Base-by-base conservation (phyloP, 2,113 vertebrate species). In the Petroica traversi region DNA sequence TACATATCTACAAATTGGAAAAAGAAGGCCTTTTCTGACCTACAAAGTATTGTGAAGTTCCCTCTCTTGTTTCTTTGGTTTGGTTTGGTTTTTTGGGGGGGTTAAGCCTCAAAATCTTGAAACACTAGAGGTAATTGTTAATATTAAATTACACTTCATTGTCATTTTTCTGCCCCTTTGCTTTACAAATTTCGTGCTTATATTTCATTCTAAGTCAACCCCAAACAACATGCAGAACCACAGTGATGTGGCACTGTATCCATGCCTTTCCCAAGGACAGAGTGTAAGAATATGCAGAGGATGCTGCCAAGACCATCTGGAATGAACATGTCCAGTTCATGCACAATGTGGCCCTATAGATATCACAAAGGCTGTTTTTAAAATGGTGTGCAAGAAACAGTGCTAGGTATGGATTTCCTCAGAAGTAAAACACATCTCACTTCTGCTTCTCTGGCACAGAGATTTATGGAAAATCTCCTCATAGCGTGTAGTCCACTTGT, bases 281-380 rank as follows among this genome's bases (percentile, higher is more conserved):
- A 29, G 8, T 26, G 40, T 3, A 52, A 62, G 52, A 72, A 72
- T 8, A 46, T 8, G 11, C 19, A 63, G 36, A 63, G 8, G 25
- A 34, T 43, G 18, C 5, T 73, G 4, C 4, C 16, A 20, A 29
- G 0, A 2, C 8, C 1, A 2, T 49, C 58, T 58, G 58, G 36
- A 58, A 71, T 17, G 2, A 55, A 15, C 19, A 16, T 3, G 5
- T 48, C 17, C 5, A 1, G 12, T 33, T 69, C 13, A 34, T 25
- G 14, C 11, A 26, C 45, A 88, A 11, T 31, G 45, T 6, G 7
- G 0, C 8, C 13, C 25, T 58, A 28, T 1, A 3, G 20, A n/a
- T 40, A 86, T 10, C 12, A 64, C 3, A 66, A 61, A 43, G 1
- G 0, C 4, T 18, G 18, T 19, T 3, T 62, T 54, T 45, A 33